Base-by-base conservation (phyloP, 2,113 vertebrate genomes). In the Miniopterus natalensis region DNA sequence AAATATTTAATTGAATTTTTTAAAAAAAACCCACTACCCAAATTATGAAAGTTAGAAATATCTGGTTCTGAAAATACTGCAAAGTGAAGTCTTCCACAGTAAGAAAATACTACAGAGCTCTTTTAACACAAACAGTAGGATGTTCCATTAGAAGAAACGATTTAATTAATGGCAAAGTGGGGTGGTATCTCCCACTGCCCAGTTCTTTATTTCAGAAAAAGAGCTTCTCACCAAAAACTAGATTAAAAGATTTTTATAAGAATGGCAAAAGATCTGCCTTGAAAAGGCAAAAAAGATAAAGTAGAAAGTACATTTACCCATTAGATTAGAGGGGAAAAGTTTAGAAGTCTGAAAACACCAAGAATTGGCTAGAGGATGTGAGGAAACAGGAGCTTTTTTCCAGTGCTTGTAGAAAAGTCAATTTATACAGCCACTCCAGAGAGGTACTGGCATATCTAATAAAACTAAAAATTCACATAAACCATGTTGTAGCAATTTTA, bases 131-230 rank as follows among this genome's bases (percentile, higher is more conserved):
- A 55, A 71, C 5, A 81, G 6, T 10, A 73, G 17, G 12, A 81
- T 59, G 49, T n/a, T 89, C 84, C 65, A 78, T 71, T 66, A 73
- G 68, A 88, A 89, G 17, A 68, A 78, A 84, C 17, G 55, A 84
- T 31, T 86, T 57, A 90, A 90, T 40, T 18, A 86, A 75, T 18
- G 27, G 42, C 40, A 92, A 74, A 75, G 6, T 75, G 10, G 55
- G 61, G 8, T 4, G 80, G 27, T 20, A 18, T 68, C 73, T 78
- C 23, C 45, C 36, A 81, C 1, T 55, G 8, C 20, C 18, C 17
- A 83, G 45, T 12, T 91, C 36, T 90, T 68, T 81, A 86, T 65
- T 70, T 81, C 23, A 90, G 90, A 73, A 87, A 93, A 95, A 85
- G 36, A 83, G 57, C 31, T 51, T 59, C 36, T 74, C 55, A 87